phyloP scores from a whole-genome alignment of 2,113 vertebrate species.

The Calidris pugnax region DNA sequence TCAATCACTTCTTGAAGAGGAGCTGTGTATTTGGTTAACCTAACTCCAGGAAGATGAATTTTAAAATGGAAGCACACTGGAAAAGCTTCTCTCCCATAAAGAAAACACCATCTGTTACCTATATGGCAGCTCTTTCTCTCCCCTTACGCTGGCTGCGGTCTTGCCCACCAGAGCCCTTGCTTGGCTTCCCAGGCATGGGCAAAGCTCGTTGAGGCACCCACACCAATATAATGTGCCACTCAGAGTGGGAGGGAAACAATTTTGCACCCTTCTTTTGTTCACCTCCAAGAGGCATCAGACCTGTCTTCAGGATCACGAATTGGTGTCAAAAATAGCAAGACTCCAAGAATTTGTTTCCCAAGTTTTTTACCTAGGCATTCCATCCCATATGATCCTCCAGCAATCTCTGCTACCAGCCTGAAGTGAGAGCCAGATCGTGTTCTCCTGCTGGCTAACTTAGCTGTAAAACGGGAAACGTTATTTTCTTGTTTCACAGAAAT shows the following conservation, averaged over 20 bases:
- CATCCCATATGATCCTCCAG: neutral
- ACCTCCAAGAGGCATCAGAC: neutral
- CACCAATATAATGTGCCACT: neutral
- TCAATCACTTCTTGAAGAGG: neutral
- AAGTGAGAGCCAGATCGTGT: neutral
- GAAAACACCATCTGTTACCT: neutral
- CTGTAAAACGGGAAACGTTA: neutral
- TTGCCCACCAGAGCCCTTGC: neutral
- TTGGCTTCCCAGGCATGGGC: neutral
- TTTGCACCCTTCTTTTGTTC: neutral
- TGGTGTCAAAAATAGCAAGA: neutral
- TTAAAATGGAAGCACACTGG: neutral
- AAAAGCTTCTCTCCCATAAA: neutral
- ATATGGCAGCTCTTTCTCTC: neutral
- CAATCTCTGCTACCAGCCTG: neutral
- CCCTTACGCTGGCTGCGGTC: accelerated
- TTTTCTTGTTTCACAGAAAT: neutral
- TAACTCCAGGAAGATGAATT: neutral
- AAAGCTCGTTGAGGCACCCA: neutral
- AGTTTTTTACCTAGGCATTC: neutral
- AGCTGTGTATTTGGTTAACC: neutral
- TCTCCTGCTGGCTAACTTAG: neutral
- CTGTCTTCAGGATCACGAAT: neutral
- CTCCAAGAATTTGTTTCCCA: neutral
- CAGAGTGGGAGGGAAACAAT: neutral